Evolutionary conservation across 2,113 vertebrate genomes (phyloP).

Genomic region (Hiodon tergisus): DNA sequence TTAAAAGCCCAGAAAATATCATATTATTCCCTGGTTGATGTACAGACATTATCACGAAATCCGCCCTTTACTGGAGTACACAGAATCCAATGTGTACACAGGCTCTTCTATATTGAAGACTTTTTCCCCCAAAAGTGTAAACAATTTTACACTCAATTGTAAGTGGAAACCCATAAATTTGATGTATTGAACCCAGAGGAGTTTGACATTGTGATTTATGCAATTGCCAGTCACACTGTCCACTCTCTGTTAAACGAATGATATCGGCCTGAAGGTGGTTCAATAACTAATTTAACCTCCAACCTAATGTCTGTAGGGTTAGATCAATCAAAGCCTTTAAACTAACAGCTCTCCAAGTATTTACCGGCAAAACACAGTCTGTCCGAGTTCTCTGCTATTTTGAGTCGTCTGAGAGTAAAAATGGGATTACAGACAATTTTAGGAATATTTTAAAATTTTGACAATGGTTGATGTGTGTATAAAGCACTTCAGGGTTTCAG

Average conservation of each 20-base stretch:
- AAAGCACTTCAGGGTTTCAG: no score
- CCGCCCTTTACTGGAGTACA: no score
- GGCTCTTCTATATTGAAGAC: background rate
- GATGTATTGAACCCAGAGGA: conserved; percentile 17
- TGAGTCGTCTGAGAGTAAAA: no score
- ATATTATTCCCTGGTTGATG: no score
- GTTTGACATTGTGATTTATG: conserved; percentile 38
- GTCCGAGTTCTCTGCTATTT: no score
- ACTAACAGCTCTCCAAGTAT: conserved; percentile 20
- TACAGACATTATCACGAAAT: no score
- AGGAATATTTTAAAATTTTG: no score
- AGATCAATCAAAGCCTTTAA: conserved; percentile 38
- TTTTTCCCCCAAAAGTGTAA: background rate
- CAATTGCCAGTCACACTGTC: conserved; percentile 18
- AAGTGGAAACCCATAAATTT: background rate
- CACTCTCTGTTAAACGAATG: conserved; percentile 24
- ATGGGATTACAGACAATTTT: no score
- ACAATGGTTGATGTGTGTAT: no score
- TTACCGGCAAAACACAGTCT: background rate
- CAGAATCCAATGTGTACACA: no score
- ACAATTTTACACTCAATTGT: background rate
- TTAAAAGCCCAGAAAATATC: no score
- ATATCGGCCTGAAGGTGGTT: conserved; percentile 39
- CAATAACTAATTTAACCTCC: conserved; percentile 63
- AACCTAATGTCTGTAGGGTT: conserved; percentile 43